Evolutionary conservation across 2,888 invertebrate species (phyloP).

Genomic region (Coecobrya sp.): DNA sequence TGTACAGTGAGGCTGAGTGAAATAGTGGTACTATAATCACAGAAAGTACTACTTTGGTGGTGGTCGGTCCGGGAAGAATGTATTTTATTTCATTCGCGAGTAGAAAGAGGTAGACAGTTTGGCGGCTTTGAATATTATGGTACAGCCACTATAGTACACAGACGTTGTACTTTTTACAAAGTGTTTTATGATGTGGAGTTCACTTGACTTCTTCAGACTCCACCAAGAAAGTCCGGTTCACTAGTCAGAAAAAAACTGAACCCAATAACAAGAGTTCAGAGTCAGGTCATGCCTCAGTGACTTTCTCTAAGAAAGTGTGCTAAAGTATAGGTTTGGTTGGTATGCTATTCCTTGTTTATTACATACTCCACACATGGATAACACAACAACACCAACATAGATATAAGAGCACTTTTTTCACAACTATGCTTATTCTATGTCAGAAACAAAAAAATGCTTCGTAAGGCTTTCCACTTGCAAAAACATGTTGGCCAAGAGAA

Average conservation of each 20-base stretch:
- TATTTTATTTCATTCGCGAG: background rate
- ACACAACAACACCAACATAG: background rate
- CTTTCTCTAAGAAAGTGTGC: background rate
- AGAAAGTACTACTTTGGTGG: background rate
- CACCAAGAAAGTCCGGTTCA: background rate
- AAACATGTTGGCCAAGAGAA: slow-evolving; percentile 6
- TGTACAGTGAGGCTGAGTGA: background rate
- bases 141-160: background rate
- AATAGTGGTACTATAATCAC: background rate
- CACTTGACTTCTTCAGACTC: slow-evolving; percentile 2
- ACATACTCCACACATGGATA: background rate
- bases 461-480: background rate
- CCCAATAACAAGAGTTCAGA: slow-evolving; percentile 29
- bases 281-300: slow-evolving; percentile 39
- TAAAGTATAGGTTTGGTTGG: background rate
- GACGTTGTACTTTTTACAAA: slow-evolving; percentile 13
- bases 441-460: background rate
- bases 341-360: background rate
- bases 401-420: too few relatives aligned
- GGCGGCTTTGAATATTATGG: background rate
- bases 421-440: background rate
- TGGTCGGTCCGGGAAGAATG: background rate
- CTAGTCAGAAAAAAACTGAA: background rate
- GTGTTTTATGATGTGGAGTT: slow-evolving; percentile 44
- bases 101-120: slow-evolving; percentile 23